Percentiles rank a stretch among this genome's conserved stretches.
Evolutionary conservation across 2,113 vertebrate genomes (phyloP).

Genomic region (Edolisoma coerulescens): DNA sequence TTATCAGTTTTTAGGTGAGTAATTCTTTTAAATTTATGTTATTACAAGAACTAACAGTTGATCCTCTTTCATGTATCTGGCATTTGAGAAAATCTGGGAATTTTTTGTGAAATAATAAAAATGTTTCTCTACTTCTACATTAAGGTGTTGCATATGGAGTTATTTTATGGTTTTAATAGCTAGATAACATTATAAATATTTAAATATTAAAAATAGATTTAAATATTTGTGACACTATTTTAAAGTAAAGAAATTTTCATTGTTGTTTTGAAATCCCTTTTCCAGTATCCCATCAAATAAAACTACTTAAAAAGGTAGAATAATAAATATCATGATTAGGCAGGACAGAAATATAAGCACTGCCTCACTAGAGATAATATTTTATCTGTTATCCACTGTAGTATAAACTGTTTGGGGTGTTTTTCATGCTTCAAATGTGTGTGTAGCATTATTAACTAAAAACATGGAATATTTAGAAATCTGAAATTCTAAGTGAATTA

Average conservation of each 20-base stretch:
- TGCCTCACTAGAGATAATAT: neutral
- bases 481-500: neutral
- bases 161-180: neutral
- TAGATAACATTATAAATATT: neutral
- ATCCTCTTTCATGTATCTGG: neutral
- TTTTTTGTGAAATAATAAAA: neutral
- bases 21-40: neutral
- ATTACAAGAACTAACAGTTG: neutral
- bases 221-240: neutral
- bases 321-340: neutral
- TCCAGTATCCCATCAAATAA: neutral
- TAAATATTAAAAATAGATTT: neutral
- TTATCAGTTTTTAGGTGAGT: neutral
- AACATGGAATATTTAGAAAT: neutral
- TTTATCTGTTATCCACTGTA: neutral
- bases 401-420: neutral
- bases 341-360: neutral
- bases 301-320: neutral
- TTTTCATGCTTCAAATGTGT: neutral
- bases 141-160: neutral
- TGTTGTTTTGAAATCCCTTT: neutral
- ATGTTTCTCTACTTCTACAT: neutral
- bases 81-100: neutral
- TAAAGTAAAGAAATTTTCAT: neutral
- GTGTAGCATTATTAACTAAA: neutral